Percentiles rank a stretch among this genome's conserved stretches.
Conservation (phyloP, 2,797 vertebrate species). For the Sebastes hopkinsi region DNA sequence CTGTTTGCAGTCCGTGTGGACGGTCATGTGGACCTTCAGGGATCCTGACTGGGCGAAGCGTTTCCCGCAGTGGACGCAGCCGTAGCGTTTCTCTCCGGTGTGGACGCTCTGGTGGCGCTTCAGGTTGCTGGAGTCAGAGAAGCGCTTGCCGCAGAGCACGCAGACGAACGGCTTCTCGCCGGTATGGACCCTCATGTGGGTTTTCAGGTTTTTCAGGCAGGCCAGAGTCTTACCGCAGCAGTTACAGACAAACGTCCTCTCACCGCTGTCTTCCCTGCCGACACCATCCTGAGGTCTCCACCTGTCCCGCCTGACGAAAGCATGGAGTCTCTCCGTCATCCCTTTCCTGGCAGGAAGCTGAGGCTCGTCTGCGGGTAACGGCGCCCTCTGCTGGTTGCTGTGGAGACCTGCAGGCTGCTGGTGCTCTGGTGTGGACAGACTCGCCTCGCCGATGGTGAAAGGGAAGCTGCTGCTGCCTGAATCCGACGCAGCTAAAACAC, state of each 20-base stretch:
- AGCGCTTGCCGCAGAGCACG: constrained; percentile 79
- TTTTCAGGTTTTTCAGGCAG: constrained; percentile 82
- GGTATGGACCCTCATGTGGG: constrained; percentile 83
- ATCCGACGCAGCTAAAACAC: background rate
- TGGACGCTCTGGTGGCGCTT: constrained; percentile 84
- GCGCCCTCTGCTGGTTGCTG: constrained; percentile 37
- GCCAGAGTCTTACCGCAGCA: constrained; percentile 81
- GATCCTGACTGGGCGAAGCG: constrained; percentile 81
- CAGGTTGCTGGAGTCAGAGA: constrained; percentile 83
- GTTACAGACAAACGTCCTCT: constrained; percentile 71
- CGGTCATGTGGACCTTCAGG: constrained; percentile 79
- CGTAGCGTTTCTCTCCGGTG: constrained; percentile 82
- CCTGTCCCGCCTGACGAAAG: constrained; percentile 6
- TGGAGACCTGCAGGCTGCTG: constrained; percentile 19
- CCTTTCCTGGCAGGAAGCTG: constrained; percentile 13
- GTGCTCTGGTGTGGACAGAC: background rate
- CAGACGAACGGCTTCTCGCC: constrained; percentile 82
- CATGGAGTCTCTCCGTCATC: background rate
- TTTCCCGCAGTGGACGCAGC: constrained; percentile 81
- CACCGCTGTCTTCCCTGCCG: constrained; percentile 26
- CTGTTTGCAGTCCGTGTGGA: constrained; percentile 75
- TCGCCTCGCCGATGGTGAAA: constrained; percentile 6
- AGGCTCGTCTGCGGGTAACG: background rate
- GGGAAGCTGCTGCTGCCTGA: constrained; percentile 12
- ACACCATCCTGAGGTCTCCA: constrained; percentile 36